Percentiles rank a stretch among this genome's conserved stretches.
phyloP scores from a whole-genome alignment of 2,888 invertebrate species.

The Dolichomitus sp. region DNA sequence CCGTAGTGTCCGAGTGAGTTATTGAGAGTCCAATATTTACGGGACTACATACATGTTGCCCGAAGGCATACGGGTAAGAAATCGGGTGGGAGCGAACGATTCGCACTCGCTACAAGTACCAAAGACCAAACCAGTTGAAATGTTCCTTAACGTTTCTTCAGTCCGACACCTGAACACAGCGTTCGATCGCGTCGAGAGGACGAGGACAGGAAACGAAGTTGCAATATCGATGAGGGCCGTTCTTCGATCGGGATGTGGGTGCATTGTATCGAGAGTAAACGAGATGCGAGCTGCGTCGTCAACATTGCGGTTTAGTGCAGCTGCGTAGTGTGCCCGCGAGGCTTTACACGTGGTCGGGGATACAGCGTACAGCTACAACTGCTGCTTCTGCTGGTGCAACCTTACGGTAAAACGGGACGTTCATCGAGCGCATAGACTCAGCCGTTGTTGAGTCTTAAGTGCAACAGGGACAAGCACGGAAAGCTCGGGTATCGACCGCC shows the following conservation, averaged over 20 bases:
- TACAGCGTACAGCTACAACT: constrained; percentile 23
- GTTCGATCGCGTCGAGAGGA: constrained; percentile 4
- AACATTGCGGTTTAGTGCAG: constrained; percentile 79
- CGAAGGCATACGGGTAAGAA: no score
- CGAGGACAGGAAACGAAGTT: background rate
- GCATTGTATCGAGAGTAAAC: constrained; percentile 79
- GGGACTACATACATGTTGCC: no score
- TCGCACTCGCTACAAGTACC: no score
- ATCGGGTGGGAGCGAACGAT: no score
- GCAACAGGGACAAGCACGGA: constrained; percentile 51
- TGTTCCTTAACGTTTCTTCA: background rate
- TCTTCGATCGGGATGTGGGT: constrained; percentile 75
- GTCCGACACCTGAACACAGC: constrained; percentile 3
- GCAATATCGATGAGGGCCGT: constrained; percentile 67
- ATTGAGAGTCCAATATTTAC: no score
- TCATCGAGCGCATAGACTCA: constrained; percentile 33
- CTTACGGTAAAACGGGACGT: constrained; percentile 62
- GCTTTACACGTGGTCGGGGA: constrained; percentile 47
- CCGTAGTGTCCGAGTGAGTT: no score
- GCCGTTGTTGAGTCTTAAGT: constrained; percentile 35
- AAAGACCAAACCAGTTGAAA: background rate
- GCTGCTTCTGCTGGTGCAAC: constrained; percentile 10
- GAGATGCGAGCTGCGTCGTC: constrained; percentile 73
- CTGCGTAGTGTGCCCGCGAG: constrained; percentile 62
- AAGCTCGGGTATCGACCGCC: constrained; percentile 73